Conservation (phyloP, 1,140 invertebrate genomes). For the Drosophila orosa region DNA sequence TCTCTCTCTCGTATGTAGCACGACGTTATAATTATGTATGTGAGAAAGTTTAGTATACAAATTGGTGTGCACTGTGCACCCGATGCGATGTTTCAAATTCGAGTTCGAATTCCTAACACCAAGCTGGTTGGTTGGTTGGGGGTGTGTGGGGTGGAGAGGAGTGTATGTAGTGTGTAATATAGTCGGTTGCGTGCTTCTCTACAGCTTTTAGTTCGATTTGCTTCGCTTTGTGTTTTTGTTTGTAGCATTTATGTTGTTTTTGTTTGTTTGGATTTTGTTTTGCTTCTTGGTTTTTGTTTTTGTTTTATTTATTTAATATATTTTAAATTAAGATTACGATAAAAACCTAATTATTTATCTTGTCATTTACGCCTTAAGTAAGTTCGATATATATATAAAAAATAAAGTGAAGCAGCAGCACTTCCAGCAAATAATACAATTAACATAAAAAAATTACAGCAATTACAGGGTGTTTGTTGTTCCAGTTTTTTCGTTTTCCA, state of each 20-base stretch:
- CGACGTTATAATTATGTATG: slow-evolving; percentile 49
- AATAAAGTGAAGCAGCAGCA: slow-evolving; percentile 76
- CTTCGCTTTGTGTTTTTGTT: slow-evolving; percentile 36
- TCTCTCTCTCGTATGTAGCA: slow-evolving; percentile 54
- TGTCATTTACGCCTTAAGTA: slow-evolving; percentile 80
- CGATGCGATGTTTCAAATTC: slow-evolving; percentile 40
- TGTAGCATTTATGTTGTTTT: slow-evolving; percentile 31
- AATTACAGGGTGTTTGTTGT: slow-evolving; percentile 41
- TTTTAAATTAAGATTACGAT: slow-evolving; percentile 78
- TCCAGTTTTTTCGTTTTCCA: slow-evolving; percentile 22
- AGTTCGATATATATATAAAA: slow-evolving; percentile 59
- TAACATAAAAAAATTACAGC: slow-evolving; percentile 77
- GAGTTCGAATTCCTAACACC: slow-evolving; percentile 30
- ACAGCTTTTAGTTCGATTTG: slow-evolving; percentile 64
- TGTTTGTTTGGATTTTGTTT: slow-evolving; percentile 41
- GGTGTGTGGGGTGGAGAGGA: slow-evolving; percentile 9
- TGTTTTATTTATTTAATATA: slow-evolving; percentile 68
- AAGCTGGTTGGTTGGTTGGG: slow-evolving; percentile 18
- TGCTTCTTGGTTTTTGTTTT: slow-evolving; percentile 37
- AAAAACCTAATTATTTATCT: slow-evolving; percentile 78
- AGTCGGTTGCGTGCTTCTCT: slow-evolving; percentile 67
- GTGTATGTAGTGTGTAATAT: slow-evolving; percentile 10
- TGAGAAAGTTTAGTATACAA: slow-evolving; percentile 72
- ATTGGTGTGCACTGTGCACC: slow-evolving; percentile 47
- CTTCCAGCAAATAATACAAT: slow-evolving; percentile 77